These are phyloP conservation scores for Xiphorhynchus erythropygius DNA, from an alignment of 2,797 vertebrate species.

Conservation along the genomic window DNA sequence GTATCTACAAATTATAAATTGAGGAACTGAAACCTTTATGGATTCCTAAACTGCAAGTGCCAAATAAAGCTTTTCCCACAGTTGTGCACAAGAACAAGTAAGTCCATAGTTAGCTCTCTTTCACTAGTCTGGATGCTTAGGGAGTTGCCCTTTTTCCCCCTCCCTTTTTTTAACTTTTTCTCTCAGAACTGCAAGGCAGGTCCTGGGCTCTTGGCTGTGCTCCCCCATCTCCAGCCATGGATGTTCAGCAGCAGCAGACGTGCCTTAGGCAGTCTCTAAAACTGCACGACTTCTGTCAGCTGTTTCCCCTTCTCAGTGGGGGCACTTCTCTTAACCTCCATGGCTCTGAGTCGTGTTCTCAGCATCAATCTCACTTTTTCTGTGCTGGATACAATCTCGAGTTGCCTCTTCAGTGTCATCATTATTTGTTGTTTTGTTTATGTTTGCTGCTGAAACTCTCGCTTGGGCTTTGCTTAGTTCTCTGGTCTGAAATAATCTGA, in stretches of 20 bases:
- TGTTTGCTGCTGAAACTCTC: not conserved
- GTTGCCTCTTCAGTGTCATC: not conserved
- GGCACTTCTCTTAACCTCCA: not conserved
- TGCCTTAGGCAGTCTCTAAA: not conserved
- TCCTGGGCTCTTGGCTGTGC: not conserved
- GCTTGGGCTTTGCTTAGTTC: not conserved
- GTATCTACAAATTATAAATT: not conserved
- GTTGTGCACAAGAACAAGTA: fast-evolving
- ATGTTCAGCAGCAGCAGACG: not conserved
- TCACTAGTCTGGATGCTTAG: not conserved
- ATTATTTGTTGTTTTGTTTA: not conserved
- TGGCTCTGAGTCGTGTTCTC: not conserved
- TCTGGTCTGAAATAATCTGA: not conserved
- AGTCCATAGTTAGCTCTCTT: not conserved
- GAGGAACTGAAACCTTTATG: not conserved
- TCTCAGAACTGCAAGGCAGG: not conserved
- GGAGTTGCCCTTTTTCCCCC: not conserved
- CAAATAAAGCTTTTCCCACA: not conserved
- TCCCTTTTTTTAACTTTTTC: not conserved
- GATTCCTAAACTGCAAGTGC: not conserved
- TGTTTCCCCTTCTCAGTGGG: not conserved
- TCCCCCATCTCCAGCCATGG: not conserved
- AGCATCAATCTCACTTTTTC: not conserved
- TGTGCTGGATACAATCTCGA: not conserved
- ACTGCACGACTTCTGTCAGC: not conserved